Evolutionary conservation across 2,888 invertebrate species (phyloP).

Genomic region (Tenthredo scrophulariae): DNA sequence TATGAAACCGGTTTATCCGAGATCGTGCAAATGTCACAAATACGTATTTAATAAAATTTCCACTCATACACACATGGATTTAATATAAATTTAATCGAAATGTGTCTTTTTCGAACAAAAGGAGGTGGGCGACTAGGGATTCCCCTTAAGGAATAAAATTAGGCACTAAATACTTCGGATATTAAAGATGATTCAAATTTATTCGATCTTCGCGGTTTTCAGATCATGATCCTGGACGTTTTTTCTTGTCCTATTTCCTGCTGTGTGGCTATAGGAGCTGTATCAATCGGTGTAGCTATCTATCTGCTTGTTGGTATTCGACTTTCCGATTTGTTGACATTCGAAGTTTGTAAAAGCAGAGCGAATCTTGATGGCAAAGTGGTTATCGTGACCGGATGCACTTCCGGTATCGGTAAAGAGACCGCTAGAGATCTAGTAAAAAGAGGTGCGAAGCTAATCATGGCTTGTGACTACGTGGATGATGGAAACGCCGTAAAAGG

Average conservation of each 20-base stretch:
- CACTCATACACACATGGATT: too few relatives aligned
- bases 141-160: not conserved
- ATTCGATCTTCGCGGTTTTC: slow-evolving; percentile 38
- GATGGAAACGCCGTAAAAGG: slow-evolving; percentile 87
- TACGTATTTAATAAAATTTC: too few relatives aligned
- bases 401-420: slow-evolving; percentile 91
- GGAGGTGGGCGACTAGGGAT: too few relatives aligned
- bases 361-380: slow-evolving; percentile 92
- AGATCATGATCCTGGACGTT: slow-evolving; percentile 69
- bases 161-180: not conserved
- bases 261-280: slow-evolving; percentile 66
- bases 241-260: slow-evolving; percentile 62
- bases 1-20: too few relatives aligned
- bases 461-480: slow-evolving; percentile 91
- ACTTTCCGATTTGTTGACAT: slow-evolving; percentile 79
- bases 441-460: slow-evolving; percentile 89
- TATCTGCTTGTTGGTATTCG: slow-evolving; percentile 77
- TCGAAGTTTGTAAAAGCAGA: slow-evolving; percentile 79
- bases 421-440: slow-evolving; percentile 88
- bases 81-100: too few relatives aligned
- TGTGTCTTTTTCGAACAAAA: too few relatives aligned
- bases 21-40: too few relatives aligned
- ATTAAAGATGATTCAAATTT: not conserved
- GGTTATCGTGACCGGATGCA: slow-evolving; percentile 93
- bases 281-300: slow-evolving; percentile 76